These are phyloP conservation scores for Microcebus murinus DNA, from an alignment of 2,113 vertebrate genomes.

Conservation along the genomic window DNA sequence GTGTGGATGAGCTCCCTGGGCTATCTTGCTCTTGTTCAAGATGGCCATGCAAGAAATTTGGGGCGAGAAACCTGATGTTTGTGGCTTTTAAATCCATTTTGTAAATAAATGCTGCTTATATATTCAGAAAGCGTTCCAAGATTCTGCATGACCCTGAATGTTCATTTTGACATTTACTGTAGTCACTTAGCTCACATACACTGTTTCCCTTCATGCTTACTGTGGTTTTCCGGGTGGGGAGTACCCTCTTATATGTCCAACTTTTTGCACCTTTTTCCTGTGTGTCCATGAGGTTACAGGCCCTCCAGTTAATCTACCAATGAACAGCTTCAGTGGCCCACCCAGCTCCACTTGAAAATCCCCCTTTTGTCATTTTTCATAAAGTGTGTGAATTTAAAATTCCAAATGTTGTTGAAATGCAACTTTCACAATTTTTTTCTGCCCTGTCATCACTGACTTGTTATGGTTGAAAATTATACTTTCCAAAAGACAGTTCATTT, in stretches of 20 bases:
- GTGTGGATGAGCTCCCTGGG: neutral
- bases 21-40: neutral
- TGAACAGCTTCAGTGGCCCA: neutral
- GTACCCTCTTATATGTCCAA: neutral
- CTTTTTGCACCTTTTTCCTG: neutral
- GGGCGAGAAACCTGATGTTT: neutral
- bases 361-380: neutral
- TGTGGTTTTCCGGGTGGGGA: neutral
- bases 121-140: neutral
- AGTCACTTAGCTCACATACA: accelerated
- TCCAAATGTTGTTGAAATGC: neutral
- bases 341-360: neutral
- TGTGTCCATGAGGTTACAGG: neutral
- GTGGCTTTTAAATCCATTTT: conserved; percentile 5
- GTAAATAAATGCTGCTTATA: neutral
- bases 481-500: neutral
- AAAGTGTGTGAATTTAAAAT: neutral
- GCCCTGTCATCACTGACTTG: conserved; percentile 31
- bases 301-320: neutral
- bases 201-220: accelerated
- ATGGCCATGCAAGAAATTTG: neutral
- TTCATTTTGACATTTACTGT: neutral
- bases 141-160: neutral
- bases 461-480: neutral
- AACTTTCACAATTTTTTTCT: neutral